Base-by-base conservation (phyloP, 2,797 vertebrate genomes). In the Neoniphon sammara region DNA sequence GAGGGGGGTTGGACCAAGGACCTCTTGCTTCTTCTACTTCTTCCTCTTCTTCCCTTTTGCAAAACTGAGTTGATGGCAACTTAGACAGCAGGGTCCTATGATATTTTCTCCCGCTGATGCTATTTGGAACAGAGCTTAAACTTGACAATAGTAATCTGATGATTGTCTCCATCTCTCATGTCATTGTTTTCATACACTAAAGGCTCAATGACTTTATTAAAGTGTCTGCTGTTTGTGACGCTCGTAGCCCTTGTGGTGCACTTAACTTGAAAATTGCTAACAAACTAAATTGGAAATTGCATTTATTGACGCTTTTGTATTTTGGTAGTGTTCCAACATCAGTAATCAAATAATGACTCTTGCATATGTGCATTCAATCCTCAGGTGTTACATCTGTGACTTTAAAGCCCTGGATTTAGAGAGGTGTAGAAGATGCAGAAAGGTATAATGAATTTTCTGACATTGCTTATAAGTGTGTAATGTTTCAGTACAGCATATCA, bases 351-450 rank as follows among this genome's bases (percentile, higher is more conserved):
- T 58, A 50, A 74, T 49, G 1, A 46, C 44, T 46, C 15, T 46
- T 53, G 3, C 6, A 8, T 53, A 5, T 21, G 21, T 70, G 0
- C 1, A 64, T 78, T 75, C 2, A 42, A 50, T 49, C 46, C 15
- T 61, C 2, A 88, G 84, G 49, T 66, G 36, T 30, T 15, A 74
- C 34, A 25, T n/a, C 34, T 47, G 66, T 17, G 25, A 46, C 14
- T 65, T 21, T 47, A 9, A 57, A 6, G 15, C 15, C 52, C 53
- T 61, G 52, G 30, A 15, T 21, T 47, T 30, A 49, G 25, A 68
- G 34, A 83, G 70, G 62, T 39, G 53, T 53, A 25, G 73, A 83
- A 83, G 47, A 90, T 91, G 88, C 81, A 88, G 70, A 60, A 88
- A 77, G 86, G 87, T 87, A 87, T 47, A 47, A 42, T 14, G 8